Evolutionary conservation across 2,797 vertebrate species (phyloP).

Genomic region (Pristis pectinata): DNA sequence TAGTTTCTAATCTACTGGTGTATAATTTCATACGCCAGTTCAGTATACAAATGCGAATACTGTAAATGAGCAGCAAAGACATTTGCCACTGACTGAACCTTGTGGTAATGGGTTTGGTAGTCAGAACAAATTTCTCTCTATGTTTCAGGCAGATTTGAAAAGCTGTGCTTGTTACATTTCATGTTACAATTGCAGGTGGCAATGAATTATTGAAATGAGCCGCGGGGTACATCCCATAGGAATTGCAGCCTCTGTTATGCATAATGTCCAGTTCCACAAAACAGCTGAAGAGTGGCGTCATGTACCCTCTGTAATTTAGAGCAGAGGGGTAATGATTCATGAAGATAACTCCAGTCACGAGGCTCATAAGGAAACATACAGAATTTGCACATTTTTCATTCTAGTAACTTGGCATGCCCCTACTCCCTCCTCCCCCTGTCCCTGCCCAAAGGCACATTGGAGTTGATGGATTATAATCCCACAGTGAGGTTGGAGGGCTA

Average conservation of each 20-base stretch:
- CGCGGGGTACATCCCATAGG: background rate
- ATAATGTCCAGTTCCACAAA: background rate
- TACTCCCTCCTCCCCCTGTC: too few species aligned
- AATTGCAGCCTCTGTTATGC: background rate
- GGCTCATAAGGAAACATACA: background rate
- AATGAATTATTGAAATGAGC: background rate
- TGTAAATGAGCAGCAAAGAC: too few species aligned
- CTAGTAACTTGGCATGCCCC: background rate
- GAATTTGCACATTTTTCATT: background rate
- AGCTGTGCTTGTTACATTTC: background rate
- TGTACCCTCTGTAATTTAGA: background rate
- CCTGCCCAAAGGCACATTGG: background rate
- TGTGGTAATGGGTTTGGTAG: background rate
- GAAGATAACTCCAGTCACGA: background rate
- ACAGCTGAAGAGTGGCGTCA: background rate
- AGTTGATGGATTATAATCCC: slow-evolving; percentile 28
- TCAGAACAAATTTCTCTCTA: background rate
- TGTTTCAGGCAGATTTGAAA: background rate
- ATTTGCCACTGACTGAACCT: background rate
- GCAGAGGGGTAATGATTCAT: background rate
- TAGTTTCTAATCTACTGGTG: too few species aligned
- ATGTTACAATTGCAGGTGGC: too few species aligned
- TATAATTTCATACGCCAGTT: too few species aligned
- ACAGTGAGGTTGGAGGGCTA: background rate
- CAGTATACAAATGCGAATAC: too few species aligned